Percentiles rank a stretch among this genome's conserved stretches.
phyloP scores from a whole-genome alignment of 2,797 vertebrate genomes.

The Scolopax bukidnonensis region DNA sequence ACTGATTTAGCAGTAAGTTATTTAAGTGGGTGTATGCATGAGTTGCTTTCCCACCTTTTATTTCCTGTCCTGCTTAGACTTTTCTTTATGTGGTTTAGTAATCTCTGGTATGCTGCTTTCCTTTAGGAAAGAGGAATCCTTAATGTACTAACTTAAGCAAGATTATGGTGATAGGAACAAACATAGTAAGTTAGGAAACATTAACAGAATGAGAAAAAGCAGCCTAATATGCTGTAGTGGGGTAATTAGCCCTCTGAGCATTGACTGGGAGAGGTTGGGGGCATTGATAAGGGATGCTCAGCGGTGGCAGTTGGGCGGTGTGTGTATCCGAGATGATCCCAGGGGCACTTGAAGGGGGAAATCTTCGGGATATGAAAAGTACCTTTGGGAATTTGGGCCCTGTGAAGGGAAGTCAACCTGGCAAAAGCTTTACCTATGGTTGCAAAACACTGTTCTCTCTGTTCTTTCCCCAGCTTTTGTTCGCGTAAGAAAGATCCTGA shows the following conservation, averaged over 20 bases:
- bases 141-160: accelerated
- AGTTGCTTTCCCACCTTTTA: background rate
- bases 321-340: background rate
- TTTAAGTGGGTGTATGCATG: background rate
- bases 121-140: background rate
- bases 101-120: background rate
- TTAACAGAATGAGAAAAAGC: background rate
- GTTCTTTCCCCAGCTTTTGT: conserved; percentile 55
- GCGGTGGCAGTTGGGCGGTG: too few relatives aligned
- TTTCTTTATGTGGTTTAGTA: background rate
- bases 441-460: background rate
- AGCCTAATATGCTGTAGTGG: background rate
- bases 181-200: accelerated
- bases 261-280: background rate
- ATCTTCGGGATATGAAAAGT: background rate
- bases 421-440: background rate
- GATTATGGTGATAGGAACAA: background rate
- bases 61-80: background rate
- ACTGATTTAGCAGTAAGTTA: background rate
- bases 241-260: background rate
- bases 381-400: background rate
- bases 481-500: conserved; percentile 53
- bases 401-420: background rate
- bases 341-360: background rate
- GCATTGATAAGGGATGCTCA: background rate